Evolutionary conservation across 2,888 invertebrate species (phyloP).

Genomic region (Strigamia maritima): DNA sequence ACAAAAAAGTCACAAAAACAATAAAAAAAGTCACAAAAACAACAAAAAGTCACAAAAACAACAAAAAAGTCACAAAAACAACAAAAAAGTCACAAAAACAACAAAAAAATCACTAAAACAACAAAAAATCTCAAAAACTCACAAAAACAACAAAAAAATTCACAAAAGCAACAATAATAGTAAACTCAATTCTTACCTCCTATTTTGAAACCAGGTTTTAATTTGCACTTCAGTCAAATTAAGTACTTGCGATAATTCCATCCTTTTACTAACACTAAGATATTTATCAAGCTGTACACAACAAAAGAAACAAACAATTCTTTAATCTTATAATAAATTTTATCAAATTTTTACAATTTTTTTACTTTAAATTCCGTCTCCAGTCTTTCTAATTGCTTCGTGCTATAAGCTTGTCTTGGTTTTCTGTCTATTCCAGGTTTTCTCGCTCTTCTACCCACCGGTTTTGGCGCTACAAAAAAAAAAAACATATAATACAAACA

Average conservation of each 20-base stretch:
- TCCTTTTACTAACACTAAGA: constrained; percentile 88
- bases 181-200: constrained; percentile 55
- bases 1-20: no score
- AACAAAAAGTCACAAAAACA: no score
- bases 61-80: no score
- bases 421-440: constrained; percentile 88
- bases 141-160: no score
- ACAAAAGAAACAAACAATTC: neutral
- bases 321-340: no score
- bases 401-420: constrained; percentile 93
- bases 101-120: no score
- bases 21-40: no score
- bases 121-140: no score
- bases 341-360: constrained; percentile 4
- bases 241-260: constrained; percentile 85
- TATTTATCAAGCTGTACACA: constrained; percentile 88
- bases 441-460: constrained; percentile 71
- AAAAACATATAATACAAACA: no score
- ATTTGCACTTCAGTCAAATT: constrained; percentile 91
- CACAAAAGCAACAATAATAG: no score
- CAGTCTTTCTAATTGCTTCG: constrained; percentile 83
- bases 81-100: no score
- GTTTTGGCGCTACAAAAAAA: constrained; percentile 68
- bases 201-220: constrained; percentile 95
- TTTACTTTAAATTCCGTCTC: constrained; percentile 86